Evolutionary conservation across 2,888 invertebrate species (phyloP), one percentile per base, ranked within the genome.

Genomic region (Noctua pronuba): DNA sequence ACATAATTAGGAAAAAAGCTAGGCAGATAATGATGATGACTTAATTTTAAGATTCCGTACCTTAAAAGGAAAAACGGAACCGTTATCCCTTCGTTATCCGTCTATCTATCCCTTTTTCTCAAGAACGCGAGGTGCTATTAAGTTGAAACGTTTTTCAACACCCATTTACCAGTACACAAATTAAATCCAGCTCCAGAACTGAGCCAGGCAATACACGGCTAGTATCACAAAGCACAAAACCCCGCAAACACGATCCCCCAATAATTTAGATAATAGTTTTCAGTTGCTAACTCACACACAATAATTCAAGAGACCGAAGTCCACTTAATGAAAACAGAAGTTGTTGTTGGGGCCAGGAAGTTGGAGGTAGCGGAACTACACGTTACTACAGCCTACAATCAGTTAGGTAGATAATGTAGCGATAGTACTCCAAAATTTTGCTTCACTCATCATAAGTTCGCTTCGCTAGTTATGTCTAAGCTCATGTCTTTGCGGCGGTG

Each of bases 301-400:
- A 85, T 86, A 88, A 88, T 80, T 88, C 82, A 82, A 38, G 71
- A 75, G 72, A 77, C 83, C 78, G 62, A 79, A 82, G 85, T 87
- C 88, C 83, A 87, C 80, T 85, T 88, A 88, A 88, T 87, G 87
- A 87, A 85, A 88, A 81, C 85, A 77, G 83, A 85, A 79, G 73
- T 75, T 60, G 18, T n/a, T 75, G 69, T 75, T 35, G 38, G 21
- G 71, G 84, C 72, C 11, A 18, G 11, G 16, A 80, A 70, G 58
- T 24, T 3, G 1, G 73, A 35, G 52, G 24, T 6, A 64, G 28
- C 28, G 41, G 24, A 62, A 31, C 21, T 10, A 11, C 31, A 60
- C 18, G 28, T 35, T 4, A 35, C 35, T 6, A 35, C 35, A 35
- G 35, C 35, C 35, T 35, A 5, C 5, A 35, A 35, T 6, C 35